Base-by-base conservation (phyloP, 2,888 invertebrate species). In the Pammene fasciana region DNA sequence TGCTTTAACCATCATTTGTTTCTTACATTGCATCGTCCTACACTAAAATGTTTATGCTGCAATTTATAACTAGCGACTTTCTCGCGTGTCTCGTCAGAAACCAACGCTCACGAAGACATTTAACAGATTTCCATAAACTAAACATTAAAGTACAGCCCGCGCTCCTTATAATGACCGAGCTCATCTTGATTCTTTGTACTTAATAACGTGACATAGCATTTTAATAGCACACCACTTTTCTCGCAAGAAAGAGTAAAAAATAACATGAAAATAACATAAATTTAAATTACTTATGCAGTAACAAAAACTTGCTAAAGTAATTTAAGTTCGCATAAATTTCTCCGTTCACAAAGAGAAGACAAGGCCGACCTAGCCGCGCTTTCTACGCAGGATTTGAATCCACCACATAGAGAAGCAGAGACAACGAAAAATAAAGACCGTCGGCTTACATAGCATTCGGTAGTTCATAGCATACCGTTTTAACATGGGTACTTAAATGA, bases 111-210 rank as follows among this genome's bases (percentile, higher is more conserved):
- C 66, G 70, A 71, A 57, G 46, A 57, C 67, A 67, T n/a, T 67
- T 46, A 55, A 55, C 72, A 74, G 70, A 85, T 85, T 85, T 82
- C 79, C 83, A 85, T 84, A 85, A 85, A 82, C 73, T 75, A 62
- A 65, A 73, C 81, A 78, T 82, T 80, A 79, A 81, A 72, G 77
- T 74, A 79, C 75, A 77, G 78, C 72, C 71, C 75, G 73, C 50
- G 11, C 75, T 74, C 76, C 74, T 70, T 66, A 74, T 80, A 78
- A 82, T 83, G 78, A 82, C 80, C 78, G 73, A 72, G 71, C 72
- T 72, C 77, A 78, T 79, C 80, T 76, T 60, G 71, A 74, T 72
- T 74, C 72, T 74, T 74, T 77, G 73, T 72, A 72, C 46, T 70
- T 72, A 78, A 76, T 79, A 74, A 75, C 73, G 75, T 71, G 75